Percentiles rank a stretch among this genome's conserved stretches.
Conservation (phyloP, 2,888 invertebrate species). For the Protophormia terraenovae region DNA sequence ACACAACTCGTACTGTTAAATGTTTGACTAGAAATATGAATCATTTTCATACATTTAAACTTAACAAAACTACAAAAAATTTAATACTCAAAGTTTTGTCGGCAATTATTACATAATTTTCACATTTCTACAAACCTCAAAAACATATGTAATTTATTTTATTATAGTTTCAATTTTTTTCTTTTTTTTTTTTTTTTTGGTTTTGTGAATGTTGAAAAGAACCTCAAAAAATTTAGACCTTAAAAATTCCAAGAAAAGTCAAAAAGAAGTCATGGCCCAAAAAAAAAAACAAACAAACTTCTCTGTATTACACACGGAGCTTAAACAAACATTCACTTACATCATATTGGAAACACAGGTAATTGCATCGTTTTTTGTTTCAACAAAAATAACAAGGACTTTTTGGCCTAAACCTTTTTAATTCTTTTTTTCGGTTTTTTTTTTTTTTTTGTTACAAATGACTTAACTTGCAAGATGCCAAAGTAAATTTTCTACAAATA, state of each 20-base stretch:
- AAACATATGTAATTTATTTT: slow-evolving; percentile 40
- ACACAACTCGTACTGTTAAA: too few relatives aligned
- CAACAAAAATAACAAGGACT: slow-evolving; percentile 35
- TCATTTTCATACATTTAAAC: too few relatives aligned
- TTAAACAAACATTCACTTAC: slow-evolving; percentile 58
- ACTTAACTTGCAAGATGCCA: slow-evolving; percentile 63
- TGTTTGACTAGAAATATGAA: too few relatives aligned
- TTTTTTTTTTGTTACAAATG: slow-evolving; percentile 59
- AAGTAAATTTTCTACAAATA: slow-evolving; percentile 44
- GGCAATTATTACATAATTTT: slow-evolving; percentile 24
- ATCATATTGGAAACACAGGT: slow-evolving; percentile 53
- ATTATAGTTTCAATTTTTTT: neutral
- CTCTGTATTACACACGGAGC: neutral
- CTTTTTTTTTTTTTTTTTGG: neutral
- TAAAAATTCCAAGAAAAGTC: slow-evolving; percentile 62
- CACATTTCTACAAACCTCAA: neutral
- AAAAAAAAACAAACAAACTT: slow-evolving; percentile 3
- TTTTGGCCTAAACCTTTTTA: slow-evolving; percentile 58
- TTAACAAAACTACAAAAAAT: too few relatives aligned
- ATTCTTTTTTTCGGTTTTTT: neutral
- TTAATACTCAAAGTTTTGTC: neutral
- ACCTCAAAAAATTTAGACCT: slow-evolving; percentile 39
- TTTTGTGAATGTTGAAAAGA: neutral
- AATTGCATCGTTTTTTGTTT: slow-evolving; percentile 47
- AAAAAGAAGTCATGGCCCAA: slow-evolving; percentile 52